Evolutionary conservation across 2,888 invertebrate genomes (phyloP).

Genomic region (Cephus pygmeus): DNA sequence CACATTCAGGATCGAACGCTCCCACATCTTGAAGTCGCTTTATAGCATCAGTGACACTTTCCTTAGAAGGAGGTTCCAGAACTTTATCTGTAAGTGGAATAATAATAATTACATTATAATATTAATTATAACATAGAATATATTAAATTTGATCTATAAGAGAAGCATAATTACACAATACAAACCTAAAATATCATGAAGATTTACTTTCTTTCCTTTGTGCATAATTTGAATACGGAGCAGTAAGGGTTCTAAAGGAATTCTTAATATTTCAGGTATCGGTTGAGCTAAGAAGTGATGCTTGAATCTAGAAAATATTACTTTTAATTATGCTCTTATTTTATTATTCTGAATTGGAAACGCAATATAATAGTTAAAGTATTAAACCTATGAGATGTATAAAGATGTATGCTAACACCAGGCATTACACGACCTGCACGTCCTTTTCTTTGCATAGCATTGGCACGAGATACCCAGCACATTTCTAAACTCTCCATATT

Average conservation of each 20-base stretch:
- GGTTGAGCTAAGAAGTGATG: conserved; percentile 79
- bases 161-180: not conserved
- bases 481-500: conserved; percentile 90
- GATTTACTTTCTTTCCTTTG: conserved; percentile 57
- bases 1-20: conserved; percentile 79
- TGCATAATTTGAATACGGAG: conserved; percentile 80
- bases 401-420: conserved; percentile 89
- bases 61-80: conserved; percentile 78
- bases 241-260: conserved; percentile 86
- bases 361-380: not conserved
- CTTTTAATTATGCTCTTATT: not conserved
- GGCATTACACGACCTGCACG: conserved; percentile 91
- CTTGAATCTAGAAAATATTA: conserved; percentile 65
- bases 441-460: conserved; percentile 89
- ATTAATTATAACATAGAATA: not conserved
- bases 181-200: conserved; percentile 70
- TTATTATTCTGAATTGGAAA: not conserved
- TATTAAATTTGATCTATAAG: not conserved
- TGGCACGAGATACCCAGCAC: conserved; percentile 91
- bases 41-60: conserved; percentile 77
- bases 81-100: conserved; percentile 69
- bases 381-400: conserved; percentile 74
- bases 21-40: conserved; percentile 80
- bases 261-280: conserved; percentile 89
- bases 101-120: not conserved